phyloP scores from a whole-genome alignment of 2,113 vertebrate species.

The Lethenteron camtschaticum region DNA sequence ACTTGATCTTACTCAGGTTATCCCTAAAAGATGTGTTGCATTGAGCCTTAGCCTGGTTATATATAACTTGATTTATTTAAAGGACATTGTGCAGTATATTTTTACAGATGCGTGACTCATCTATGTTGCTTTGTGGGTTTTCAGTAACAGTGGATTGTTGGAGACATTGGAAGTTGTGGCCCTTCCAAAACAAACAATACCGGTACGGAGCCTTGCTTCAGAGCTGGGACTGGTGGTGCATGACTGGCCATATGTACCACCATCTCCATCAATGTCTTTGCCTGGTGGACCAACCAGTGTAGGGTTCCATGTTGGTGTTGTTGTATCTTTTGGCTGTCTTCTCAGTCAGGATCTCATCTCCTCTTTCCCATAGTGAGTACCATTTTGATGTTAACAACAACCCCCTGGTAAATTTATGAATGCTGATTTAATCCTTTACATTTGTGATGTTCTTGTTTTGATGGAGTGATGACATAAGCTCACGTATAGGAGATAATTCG shows the following conservation, averaged over 20 bases:
- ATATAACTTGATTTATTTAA: not conserved
- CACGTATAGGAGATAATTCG: not conserved
- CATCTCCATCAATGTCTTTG: not conserved
- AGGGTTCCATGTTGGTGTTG: conserved; percentile 62
- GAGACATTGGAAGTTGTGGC: conserved; percentile 58
- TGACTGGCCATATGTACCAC: conserved; percentile 39
- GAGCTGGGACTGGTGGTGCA: conserved; percentile 33
- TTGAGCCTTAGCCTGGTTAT: not conserved
- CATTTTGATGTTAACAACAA: no score
- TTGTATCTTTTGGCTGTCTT: conserved; percentile 72
- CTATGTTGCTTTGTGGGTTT: not conserved
- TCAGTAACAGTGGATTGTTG: conserved; percentile 19
- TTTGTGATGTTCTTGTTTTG: not conserved
- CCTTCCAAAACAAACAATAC: conserved; percentile 26
- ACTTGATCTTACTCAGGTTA: not conserved
- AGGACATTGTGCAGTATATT: not conserved
- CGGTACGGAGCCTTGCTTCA: conserved; percentile 38
- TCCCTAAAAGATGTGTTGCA: conserved; percentile 17
- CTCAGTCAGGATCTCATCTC: conserved; percentile 54
- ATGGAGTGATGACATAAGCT: not conserved
- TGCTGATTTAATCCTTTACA: conserved; percentile 10
- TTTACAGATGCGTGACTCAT: not conserved
- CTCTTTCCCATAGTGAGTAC: conserved; percentile 61
- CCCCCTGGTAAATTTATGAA: not conserved
- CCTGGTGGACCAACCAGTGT: conserved; percentile 8